Percentiles rank a stretch among this genome's conserved stretches.
Evolutionary conservation across 2,888 invertebrate species (phyloP).

Genomic region (Ornithoptera priamus): DNA sequence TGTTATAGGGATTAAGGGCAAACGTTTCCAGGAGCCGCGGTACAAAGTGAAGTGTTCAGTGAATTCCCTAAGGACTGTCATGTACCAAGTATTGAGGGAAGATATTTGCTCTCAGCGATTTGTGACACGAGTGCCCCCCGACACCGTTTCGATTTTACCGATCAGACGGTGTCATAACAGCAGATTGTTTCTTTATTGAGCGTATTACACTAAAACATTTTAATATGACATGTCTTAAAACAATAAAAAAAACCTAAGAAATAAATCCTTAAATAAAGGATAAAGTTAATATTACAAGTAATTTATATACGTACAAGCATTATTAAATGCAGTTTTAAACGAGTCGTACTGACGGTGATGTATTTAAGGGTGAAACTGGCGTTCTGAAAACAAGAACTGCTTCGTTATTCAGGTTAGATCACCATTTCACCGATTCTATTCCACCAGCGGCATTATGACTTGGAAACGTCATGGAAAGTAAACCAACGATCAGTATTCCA

Average conservation of each 20-base stretch:
- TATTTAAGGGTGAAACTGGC: background rate
- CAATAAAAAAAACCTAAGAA: too few relatives aligned
- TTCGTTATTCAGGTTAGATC: conserved; percentile 52
- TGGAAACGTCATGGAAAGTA: conserved; percentile 41
- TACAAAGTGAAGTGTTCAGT: conserved; percentile 62
- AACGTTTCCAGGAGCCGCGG: conserved; percentile 42
- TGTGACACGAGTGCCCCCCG: conserved; percentile 20
- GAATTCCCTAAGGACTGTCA: conserved; percentile 40
- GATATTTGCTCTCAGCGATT: conserved; percentile 35
- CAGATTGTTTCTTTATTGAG: background rate
- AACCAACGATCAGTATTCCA: conserved; percentile 48
- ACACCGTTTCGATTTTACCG: conserved; percentile 32
- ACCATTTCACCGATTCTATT: conserved; percentile 46
- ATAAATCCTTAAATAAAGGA: too few relatives aligned
- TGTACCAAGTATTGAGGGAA: conserved; percentile 52
- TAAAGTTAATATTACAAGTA: background rate
- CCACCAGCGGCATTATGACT: conserved; percentile 38
- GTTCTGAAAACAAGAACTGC: conserved; percentile 36
- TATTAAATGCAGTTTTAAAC: background rate
- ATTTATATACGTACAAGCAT: background rate
- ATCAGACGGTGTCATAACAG: background rate
- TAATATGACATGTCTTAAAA: too few relatives aligned
- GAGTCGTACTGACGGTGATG: background rate
- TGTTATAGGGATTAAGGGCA: conserved; percentile 38
- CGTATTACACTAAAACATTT: too few relatives aligned